Percentiles rank a stretch among this genome's conserved stretches.
phyloP scores from a whole-genome alignment of 37 sponge, comb jelly and placozoan species.

The Cliona cf. orientalis region DNA sequence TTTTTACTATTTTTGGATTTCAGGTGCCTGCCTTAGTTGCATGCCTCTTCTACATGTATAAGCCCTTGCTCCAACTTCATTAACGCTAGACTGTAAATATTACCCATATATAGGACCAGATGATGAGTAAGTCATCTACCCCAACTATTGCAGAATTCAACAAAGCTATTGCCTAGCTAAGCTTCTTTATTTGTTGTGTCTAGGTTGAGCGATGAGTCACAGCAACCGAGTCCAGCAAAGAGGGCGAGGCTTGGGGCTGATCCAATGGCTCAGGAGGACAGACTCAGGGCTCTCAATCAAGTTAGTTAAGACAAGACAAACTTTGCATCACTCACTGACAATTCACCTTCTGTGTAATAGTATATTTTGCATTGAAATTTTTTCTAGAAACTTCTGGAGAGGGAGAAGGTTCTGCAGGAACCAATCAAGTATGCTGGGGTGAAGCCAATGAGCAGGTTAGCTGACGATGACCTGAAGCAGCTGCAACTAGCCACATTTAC shows the following conservation, averaged over 20 bases:
- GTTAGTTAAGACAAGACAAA: slow-evolving; percentile 9
- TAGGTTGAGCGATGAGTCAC: neutral
- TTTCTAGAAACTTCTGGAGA: slow-evolving; percentile 36
- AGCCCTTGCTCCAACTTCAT: no score
- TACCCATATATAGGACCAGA: no score
- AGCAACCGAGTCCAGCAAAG: slow-evolving; percentile 10
- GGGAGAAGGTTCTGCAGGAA: slow-evolving; percentile 11
- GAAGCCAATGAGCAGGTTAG: slow-evolving; percentile 42
- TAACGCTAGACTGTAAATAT: no score
- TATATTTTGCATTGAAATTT: neutral
- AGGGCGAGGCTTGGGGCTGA: slow-evolving; percentile 19
- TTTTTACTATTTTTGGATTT: no score
- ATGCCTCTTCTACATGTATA: no score
- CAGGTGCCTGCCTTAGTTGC: no score
- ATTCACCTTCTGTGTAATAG: neutral
- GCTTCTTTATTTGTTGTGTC: no score
- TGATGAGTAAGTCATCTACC: no score
- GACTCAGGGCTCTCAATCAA: slow-evolving; percentile 44
- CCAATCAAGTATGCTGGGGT: slow-evolving; percentile 25
- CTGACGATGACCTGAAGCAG: neutral
- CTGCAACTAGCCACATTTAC: no score
- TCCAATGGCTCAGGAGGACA: slow-evolving; percentile 40
- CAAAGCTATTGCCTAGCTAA: no score
- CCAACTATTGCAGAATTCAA: no score
- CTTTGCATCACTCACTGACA: neutral